Evolutionary conservation across 2,113 vertebrate species (phyloP).

Genomic region (Odocoileus hemionus): DNA sequence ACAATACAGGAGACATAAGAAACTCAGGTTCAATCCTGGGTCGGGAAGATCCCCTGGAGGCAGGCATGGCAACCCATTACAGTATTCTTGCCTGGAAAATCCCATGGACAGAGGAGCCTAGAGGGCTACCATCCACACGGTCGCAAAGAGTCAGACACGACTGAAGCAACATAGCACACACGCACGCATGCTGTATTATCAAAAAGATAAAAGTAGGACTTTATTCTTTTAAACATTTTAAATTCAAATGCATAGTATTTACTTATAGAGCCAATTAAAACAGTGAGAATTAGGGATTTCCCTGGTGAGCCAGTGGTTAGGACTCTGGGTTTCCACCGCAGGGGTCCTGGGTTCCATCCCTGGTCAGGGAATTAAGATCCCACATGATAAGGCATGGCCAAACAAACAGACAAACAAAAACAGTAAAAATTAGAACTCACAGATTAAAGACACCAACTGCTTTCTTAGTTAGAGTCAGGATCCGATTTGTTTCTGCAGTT

Average conservation of each 20-base stretch:
- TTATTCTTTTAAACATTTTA: neutral
- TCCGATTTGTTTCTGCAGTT: neutral
- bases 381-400: neutral
- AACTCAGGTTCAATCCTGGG: neutral
- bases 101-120: neutral
- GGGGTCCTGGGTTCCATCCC: neutral
- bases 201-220: neutral
- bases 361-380: neutral
- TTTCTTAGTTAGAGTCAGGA: neutral
- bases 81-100: neutral
- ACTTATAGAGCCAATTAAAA: neutral
- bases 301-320: neutral
- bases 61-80: neutral
- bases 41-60: neutral
- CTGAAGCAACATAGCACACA: neutral
- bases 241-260: neutral
- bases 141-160: neutral
- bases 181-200: neutral
- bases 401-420: neutral
- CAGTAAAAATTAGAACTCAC: slow-evolving; percentile 7
- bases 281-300: neutral
- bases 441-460: neutral
- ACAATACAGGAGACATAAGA: neutral
- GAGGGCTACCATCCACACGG: neutral
- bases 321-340: neutral